Evolutionary conservation across 2,888 invertebrate genomes (phyloP).

Genomic region (Sceliomorpha sp.): DNA sequence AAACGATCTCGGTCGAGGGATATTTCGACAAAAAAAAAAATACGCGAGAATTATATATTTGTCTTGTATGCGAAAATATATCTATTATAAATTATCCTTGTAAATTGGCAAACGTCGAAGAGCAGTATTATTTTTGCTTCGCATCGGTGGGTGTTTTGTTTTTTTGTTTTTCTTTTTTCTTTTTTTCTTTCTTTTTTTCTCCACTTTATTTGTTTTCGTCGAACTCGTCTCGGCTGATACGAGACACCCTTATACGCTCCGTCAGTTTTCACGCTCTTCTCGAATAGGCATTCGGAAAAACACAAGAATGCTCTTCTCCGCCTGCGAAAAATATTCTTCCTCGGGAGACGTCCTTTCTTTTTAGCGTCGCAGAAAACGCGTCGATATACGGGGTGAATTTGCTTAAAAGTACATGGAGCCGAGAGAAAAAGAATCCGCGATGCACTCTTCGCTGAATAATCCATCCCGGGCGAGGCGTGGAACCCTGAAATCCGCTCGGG

Average conservation of each 20-base stretch:
- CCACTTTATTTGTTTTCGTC: constrained; percentile 39
- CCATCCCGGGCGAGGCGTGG: constrained; percentile 51
- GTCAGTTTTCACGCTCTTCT: constrained; percentile 46
- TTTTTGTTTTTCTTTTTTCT: too few relatives aligned
- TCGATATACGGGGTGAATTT: constrained; percentile 59
- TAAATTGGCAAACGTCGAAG: too few relatives aligned
- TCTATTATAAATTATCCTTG: too few relatives aligned
- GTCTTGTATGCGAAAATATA: too few relatives aligned
- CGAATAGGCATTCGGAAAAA: constrained; percentile 53
- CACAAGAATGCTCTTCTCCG: constrained; percentile 56
- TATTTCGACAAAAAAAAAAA: too few relatives aligned
- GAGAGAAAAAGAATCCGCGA: constrained; percentile 56
- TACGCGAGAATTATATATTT: too few relatives aligned
- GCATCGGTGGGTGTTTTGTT: too few relatives aligned
- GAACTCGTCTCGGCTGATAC: constrained; percentile 37
- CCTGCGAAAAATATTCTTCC: constrained; percentile 51
- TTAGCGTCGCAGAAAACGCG: constrained; percentile 52
- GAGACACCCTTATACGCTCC: constrained; percentile 50
- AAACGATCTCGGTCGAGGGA: background rate
- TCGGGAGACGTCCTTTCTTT: constrained; percentile 55
- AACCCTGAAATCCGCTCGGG: constrained; percentile 55
- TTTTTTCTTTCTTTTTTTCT: too few relatives aligned
- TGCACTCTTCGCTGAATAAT: constrained; percentile 59
- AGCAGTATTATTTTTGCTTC: too few relatives aligned
- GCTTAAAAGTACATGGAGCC: constrained; percentile 59